Evolutionary conservation across 2,797 vertebrate species (phyloP), one percentile per base, ranked within the genome.

Genomic region (Masticophis lateralis): DNA sequence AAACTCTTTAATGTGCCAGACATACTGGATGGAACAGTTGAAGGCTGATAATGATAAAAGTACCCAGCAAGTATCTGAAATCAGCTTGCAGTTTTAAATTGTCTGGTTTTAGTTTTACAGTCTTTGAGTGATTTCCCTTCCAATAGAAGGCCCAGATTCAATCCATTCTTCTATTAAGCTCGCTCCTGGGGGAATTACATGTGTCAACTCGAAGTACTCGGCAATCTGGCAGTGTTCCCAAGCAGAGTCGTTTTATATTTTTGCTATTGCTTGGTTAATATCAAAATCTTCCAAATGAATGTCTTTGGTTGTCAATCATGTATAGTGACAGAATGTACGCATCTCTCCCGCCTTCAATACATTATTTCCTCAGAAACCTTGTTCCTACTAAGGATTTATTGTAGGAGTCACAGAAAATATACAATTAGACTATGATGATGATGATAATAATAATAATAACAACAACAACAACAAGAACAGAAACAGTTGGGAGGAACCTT

Each of bases 221-320:
- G 69, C 89, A 69, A 90, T 69, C 59, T 90, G 79, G 88, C 92
- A 90, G 83, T 56, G 51, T 20, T 66, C 79, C 89, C 89, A 87
- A 90, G 56, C 22, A 90, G 89, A 90, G 60, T 93, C 92, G 87
- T 90, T 90, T 90, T 93, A 51, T 66, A 90, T 93, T 86, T 90
- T 86, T 90, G 92, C 79, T 69, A 47, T 90, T 90, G 88, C 63
- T 90, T 53, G 47, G 89, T 86, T 89, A 93, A 87, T 66, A 90
- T 57, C n/a, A 93, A 86, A 90, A 93, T 90, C 89, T 93, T 93
- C 79, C 79, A 57, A 90, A 86, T 63, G 51, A 93, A 90, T 93
- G 92, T 53, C 53, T 93, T 87, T 57, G 56, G 56, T 90, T 87
- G 79, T 63, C 51, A 47, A 47, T 93, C 92, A 66, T 69, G n/a